Conservation (phyloP, 2,888 invertebrate genomes). For the Ectobius pallidus region DNA sequence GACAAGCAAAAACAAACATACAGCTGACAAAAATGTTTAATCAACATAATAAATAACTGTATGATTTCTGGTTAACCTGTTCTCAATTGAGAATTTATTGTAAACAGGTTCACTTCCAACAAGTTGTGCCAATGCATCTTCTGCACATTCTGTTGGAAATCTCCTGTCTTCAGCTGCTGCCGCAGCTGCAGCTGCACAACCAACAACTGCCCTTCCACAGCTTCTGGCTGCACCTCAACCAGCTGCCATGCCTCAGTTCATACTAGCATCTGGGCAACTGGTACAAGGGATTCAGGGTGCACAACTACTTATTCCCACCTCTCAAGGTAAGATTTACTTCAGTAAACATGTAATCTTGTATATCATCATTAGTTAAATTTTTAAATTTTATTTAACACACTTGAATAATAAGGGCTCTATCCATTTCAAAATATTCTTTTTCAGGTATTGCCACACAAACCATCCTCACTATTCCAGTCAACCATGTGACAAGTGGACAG, state of each 20-base stretch:
- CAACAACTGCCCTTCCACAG: constrained; percentile 64
- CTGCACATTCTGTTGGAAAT: constrained; percentile 36
- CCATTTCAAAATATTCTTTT: constrained; percentile 41
- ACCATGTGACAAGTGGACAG: constrained; percentile 77
- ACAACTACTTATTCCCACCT: constrained; percentile 92
- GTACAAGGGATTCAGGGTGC: constrained; percentile 93
- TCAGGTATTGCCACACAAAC: constrained; percentile 94
- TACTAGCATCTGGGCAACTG: constrained; percentile 88
- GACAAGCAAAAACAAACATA: no score
- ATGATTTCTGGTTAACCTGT: no score
- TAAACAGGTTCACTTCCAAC: constrained; percentile 39
- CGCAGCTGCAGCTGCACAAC: constrained; percentile 53
- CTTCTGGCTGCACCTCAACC: constrained; percentile 54
- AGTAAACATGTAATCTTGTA: background rate
- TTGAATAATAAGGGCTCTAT: no score
- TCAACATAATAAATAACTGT: no score
- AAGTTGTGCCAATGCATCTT: constrained; percentile 32
- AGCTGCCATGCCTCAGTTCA: constrained; percentile 87
- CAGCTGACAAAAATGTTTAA: no score
- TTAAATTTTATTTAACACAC: no score
- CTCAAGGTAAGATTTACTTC: constrained; percentile 72
- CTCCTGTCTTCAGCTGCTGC: constrained; percentile 44
- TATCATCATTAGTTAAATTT: no score
- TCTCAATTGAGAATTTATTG: no score
- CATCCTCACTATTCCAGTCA: constrained; percentile 93